A percentile compares a stretch with the other conserved stretches of the same genome.
Evolutionary conservation across 2,797 vertebrate species (phyloP).

Genomic region (Apogon hyalosoma): DNA sequence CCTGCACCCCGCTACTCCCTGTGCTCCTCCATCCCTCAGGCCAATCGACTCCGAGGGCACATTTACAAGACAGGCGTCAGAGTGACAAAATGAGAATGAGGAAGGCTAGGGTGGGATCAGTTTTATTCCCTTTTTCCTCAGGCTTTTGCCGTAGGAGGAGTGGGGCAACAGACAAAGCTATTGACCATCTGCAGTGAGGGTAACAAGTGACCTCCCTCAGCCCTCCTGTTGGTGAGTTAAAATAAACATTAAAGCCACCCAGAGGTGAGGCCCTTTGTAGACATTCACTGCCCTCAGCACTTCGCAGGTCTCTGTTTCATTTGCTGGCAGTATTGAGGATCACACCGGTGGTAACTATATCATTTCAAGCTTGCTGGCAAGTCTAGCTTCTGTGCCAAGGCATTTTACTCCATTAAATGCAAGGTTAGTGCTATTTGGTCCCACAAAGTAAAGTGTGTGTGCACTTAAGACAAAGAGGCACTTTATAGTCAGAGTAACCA

Average conservation of each 20-base stretch:
- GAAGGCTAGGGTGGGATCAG: slow-evolving; percentile 54
- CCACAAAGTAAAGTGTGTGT: slow-evolving; percentile 11
- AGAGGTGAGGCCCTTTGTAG: slow-evolving; percentile 46
- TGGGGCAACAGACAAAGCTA: slow-evolving; percentile 36
- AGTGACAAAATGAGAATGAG: slow-evolving; percentile 53
- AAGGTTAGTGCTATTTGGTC: slow-evolving; percentile 35
- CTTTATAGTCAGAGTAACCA: slow-evolving; percentile 26
- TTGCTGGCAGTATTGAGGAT: slow-evolving; percentile 44
- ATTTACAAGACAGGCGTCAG: slow-evolving; percentile 52
- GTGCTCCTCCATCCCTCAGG: slow-evolving; percentile 65
- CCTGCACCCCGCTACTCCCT: slow-evolving; percentile 45
- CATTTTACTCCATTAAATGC: slow-evolving; percentile 38
- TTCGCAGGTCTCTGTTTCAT: slow-evolving; percentile 57
- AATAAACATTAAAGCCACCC: slow-evolving; percentile 49
- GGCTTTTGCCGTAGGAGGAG: slow-evolving; percentile 17
- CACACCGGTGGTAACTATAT: slow-evolving; percentile 41
- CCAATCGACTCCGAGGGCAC: slow-evolving; percentile 60
- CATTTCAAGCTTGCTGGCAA: slow-evolving; percentile 51
- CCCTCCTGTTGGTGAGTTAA: slow-evolving; percentile 38
- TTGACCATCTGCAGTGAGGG: slow-evolving; percentile 55
- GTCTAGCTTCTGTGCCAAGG: slow-evolving; percentile 12
- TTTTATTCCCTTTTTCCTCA: slow-evolving; percentile 38
- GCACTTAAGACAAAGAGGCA: slow-evolving; percentile 25
- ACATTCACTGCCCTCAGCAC: slow-evolving; percentile 43
- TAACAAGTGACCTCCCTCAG: slow-evolving; percentile 59